These are phyloP conservation scores for Pardalotus punctatus DNA, from an alignment of 2,113 vertebrate species.

Conservation along the genomic window DNA sequence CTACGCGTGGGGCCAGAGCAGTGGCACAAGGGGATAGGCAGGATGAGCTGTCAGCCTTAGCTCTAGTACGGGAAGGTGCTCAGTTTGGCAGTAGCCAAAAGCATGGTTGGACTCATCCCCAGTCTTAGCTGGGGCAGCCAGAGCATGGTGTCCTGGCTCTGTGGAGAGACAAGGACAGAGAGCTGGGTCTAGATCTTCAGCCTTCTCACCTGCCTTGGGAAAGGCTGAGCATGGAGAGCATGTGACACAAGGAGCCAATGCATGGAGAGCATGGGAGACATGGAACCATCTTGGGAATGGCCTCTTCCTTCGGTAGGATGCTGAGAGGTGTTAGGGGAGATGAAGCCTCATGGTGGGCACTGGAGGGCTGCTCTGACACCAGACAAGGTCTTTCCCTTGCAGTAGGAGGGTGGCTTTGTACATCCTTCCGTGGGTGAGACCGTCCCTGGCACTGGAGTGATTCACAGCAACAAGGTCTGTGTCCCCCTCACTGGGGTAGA, in stretches of 20 bases:
- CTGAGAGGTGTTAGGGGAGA: background rate
- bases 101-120: background rate
- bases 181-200: background rate
- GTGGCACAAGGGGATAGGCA: background rate
- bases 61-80: background rate
- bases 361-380: background rate
- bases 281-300: background rate
- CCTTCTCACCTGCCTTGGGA: background rate
- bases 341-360: background rate
- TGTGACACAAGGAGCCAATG: background rate
- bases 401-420: background rate
- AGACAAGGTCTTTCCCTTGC: background rate
- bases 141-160: background rate
- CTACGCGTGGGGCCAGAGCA: background rate
- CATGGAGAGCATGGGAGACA: rapidly evolving
- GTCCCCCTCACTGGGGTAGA: rapidly evolving
- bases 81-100: background rate
- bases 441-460: background rate
- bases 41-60: background rate
- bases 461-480: background rate
- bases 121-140: background rate
- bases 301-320: rapidly evolving
- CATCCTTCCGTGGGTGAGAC: background rate
- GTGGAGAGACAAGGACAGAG: background rate
- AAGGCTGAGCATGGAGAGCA: background rate